Conservation (phyloP, 2,113 vertebrate genomes). For the Etheostoma spectabile region DNA sequence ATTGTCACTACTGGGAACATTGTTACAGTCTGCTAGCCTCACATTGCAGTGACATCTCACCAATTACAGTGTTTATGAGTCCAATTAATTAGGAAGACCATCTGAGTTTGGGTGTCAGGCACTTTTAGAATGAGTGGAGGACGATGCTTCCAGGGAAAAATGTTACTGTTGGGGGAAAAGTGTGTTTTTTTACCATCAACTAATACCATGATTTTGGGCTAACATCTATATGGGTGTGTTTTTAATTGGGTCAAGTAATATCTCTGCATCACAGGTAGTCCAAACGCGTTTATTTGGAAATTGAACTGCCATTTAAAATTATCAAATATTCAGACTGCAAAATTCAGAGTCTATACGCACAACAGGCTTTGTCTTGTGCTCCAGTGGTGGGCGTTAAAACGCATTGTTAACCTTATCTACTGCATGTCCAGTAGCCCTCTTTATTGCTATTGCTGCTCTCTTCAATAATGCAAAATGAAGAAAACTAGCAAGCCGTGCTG, state of each 20-base stretch:
- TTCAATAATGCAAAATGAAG: background rate
- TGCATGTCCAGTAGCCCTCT: background rate
- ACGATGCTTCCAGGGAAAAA: background rate
- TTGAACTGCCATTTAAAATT: background rate
- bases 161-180: background rate
- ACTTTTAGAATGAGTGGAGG: constrained; percentile 30
- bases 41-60: constrained; percentile 57
- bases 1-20: constrained; percentile 65
- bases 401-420: constrained; percentile 2
- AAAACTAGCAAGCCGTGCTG: background rate
- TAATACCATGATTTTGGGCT: background rate
- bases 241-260: background rate
- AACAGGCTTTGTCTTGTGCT: background rate
- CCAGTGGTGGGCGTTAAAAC: background rate
- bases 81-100: constrained; percentile 65
- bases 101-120: constrained; percentile 46
- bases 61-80: constrained; percentile 66
- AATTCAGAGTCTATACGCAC: background rate
- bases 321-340: background rate
- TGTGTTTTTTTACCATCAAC: constrained; percentile 11
- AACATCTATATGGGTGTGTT: background rate
- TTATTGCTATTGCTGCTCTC: background rate
- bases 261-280: background rate
- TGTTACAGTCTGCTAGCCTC: constrained; percentile 47
- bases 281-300: background rate